phyloP scores from a whole-genome alignment of 2,113 vertebrate species.

The Pan troglodytes region DNA sequence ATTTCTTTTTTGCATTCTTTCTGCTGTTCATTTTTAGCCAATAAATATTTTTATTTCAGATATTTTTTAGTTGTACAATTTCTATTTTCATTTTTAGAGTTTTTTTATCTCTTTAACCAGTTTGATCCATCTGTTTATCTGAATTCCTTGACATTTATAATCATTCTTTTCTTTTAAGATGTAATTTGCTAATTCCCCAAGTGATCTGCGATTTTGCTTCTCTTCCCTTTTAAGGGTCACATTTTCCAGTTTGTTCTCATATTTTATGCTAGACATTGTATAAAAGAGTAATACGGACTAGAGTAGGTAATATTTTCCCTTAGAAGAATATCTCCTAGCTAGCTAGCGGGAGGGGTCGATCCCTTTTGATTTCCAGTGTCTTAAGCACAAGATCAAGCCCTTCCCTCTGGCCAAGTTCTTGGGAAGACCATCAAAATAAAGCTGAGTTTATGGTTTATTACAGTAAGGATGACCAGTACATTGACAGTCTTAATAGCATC shows the following conservation, averaged over 20 bases:
- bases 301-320: not conserved
- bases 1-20: not conserved
- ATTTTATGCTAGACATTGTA: not conserved
- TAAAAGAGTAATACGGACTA: not conserved
- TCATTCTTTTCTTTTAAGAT: slow-evolving; percentile 34
- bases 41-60: slow-evolving; percentile 2
- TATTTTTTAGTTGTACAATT: not conserved
- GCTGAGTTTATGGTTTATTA: not conserved
- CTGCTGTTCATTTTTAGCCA: not conserved
- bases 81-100: not conserved
- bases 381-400: not conserved
- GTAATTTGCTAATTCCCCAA: not conserved
- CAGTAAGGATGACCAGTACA: not conserved
- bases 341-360: not conserved
- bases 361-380: not conserved
- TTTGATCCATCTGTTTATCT: not conserved
- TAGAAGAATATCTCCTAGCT: not conserved
- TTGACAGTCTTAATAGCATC: not conserved
- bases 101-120: not conserved
- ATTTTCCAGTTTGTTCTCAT: slow-evolving; percentile 27
- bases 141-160: slow-evolving; percentile 13
- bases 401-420: not conserved
- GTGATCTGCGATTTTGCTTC: not conserved
- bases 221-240: not conserved
- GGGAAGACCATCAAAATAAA: not conserved